phyloP scores from a whole-genome alignment of 2,888 invertebrate genomes.

The Nomada lathburiana region DNA sequence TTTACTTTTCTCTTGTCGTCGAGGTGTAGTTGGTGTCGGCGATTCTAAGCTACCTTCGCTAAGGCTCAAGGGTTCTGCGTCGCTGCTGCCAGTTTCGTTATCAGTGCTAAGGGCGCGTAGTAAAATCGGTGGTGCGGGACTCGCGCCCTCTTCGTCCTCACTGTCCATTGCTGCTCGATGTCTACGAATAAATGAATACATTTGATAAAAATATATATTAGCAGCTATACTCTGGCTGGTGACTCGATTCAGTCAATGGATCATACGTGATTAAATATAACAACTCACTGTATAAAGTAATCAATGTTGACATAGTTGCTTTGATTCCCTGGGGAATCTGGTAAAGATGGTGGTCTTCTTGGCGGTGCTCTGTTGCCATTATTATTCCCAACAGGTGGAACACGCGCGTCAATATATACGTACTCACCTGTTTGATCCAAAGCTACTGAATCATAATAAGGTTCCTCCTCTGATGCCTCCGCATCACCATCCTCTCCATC shows the following conservation, averaged over 20 bases:
- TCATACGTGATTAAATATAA: no score
- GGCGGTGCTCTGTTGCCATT: slow-evolving; percentile 76
- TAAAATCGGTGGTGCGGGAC: slow-evolving; percentile 82
- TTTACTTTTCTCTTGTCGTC: slow-evolving; percentile 84
- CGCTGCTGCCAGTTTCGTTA: slow-evolving; percentile 83
- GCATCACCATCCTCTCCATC: slow-evolving; percentile 83
- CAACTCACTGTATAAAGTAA: slow-evolving; percentile 92
- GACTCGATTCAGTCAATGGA: no score
- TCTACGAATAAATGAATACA: slow-evolving; percentile 69
- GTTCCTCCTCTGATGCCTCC: slow-evolving; percentile 84
- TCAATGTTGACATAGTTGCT: slow-evolving; percentile 97
- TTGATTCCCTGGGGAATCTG: slow-evolving; percentile 91
- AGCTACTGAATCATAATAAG: slow-evolving; percentile 86
- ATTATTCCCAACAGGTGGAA: slow-evolving; percentile 80
- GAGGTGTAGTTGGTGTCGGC: slow-evolving; percentile 82
- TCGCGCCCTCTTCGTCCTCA: slow-evolving; percentile 82
- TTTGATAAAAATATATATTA: background rate
- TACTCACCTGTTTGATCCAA: slow-evolving; percentile 88
- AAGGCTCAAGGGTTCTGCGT: slow-evolving; percentile 82
- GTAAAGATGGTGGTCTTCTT: slow-evolving; percentile 85
- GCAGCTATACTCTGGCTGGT: no score
- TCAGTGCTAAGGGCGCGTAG: slow-evolving; percentile 82
- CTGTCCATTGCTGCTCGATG: slow-evolving; percentile 83
- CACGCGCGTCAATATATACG: slow-evolving; percentile 90
- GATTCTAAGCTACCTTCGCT: slow-evolving; percentile 83